Conservation (phyloP, 1,140 invertebrate genomes). For the Schlechtendalia chinensis region DNA sequence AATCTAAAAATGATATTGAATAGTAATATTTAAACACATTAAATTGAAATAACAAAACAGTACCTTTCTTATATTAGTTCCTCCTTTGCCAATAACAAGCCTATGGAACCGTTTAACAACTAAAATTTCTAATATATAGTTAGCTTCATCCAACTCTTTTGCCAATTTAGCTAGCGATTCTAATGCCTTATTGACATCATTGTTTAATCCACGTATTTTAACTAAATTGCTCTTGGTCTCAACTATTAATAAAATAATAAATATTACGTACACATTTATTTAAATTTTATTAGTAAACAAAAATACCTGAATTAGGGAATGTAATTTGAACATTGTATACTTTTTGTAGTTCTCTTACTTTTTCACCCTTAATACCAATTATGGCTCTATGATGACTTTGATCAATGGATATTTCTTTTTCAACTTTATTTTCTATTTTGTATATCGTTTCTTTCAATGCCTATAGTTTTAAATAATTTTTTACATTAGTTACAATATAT, state of each 20-base stretch:
- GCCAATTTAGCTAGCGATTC: constrained; percentile 81
- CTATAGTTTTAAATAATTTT: neutral
- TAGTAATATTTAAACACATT: constrained; percentile 17
- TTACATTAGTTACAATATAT: neutral
- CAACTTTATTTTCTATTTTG: constrained; percentile 93
- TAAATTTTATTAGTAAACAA: too few species aligned
- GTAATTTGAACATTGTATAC: constrained; percentile 92
- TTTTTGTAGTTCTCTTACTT: constrained; percentile 89
- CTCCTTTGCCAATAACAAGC: constrained; percentile 93
- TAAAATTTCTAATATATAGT: constrained; percentile 83
- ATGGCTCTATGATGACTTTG: constrained; percentile 90
- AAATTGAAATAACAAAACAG: constrained; percentile 43
- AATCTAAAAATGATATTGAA: constrained; percentile 62
- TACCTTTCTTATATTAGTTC: constrained; percentile 83
- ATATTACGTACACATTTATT: too few species aligned
- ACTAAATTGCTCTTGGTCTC: constrained; percentile 88
- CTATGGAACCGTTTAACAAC: constrained; percentile 98
- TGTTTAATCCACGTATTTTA: constrained; percentile 88
- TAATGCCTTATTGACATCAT: constrained; percentile 93
- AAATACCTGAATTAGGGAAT: constrained; percentile 77
- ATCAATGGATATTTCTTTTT: constrained; percentile 92
- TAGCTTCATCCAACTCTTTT: constrained; percentile 87
- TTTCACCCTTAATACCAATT: constrained; percentile 92
- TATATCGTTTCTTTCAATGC: constrained; percentile 60
- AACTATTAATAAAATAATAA: constrained; percentile 52